Base-by-base conservation (phyloP, 1,140 invertebrate species). In the Lordiphosa clarofinis region DNA sequence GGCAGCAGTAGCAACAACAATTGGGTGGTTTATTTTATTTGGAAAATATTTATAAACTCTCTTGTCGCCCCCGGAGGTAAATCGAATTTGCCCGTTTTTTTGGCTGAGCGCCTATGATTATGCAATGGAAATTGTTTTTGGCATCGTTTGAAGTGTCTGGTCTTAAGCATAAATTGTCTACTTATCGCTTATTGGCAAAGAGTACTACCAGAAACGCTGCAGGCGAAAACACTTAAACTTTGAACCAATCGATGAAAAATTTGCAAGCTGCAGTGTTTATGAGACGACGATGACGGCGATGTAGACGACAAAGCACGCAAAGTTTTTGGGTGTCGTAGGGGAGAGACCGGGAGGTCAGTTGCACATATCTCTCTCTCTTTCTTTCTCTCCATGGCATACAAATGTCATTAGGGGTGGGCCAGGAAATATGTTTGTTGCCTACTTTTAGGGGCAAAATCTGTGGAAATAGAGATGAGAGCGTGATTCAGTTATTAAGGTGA, bases 391-490 rank as follows among this genome's bases (percentile, higher is more conserved):
- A 69, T 19, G 28, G 62, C 67, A 58, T 47, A 72, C 59, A 76
- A 81, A 71, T 81, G 76, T 81, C 76, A 82, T 81, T 82, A 81
- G 57, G 76, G 50, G 33, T 48, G 54, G 54, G 19, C 54, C 19
- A 42, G 56, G 54, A 56, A 62, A 48, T 53, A 46, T 62, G 61
- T 38, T 31, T 49, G 53, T 58, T 60, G 64, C 50, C 50, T 40
- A 13, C 43, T 44, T 48, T 7, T 42, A 31, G 28, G 28, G 24
- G 13, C 7, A 9, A 31, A 35, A n/a, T 11, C 7, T 24, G 12
- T 13, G 3, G 0, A 12, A 1, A 12, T 57, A 44, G 56, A 4
- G 65, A 72, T 75, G 72, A 6, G 4, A 44, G 6, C 39, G 36
- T 66, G 55, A 55, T 4, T 15, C 36, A n/a, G 21, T 24, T 24